Base-by-base conservation (phyloP, 1,140 invertebrate species). In the Caenorhabditis tropicalis region DNA sequence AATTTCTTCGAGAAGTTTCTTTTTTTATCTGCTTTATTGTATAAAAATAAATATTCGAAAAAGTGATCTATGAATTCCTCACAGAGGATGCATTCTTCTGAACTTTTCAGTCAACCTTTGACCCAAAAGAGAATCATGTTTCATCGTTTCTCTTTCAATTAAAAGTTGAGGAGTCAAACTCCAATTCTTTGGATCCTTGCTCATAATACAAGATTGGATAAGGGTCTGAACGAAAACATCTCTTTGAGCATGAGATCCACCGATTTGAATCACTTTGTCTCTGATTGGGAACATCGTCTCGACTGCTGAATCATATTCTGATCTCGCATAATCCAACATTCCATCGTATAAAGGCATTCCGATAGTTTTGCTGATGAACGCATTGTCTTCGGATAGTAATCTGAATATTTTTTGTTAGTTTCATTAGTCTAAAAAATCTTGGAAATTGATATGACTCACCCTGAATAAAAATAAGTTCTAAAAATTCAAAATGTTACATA, bases 171-270 rank as follows among this genome's bases (percentile, higher is more conserved):
- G 70, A 79, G 85, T 87, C 74, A 82, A 33, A 36, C 82, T 51
- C 60, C 87, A 86, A 29, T 88, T 86, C 16, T 79, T 82, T 4
- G 33, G 39, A 58, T 89, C 83, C 46, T 87, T 79, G 12, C 91
- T 92, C 65, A 90, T 88, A 46, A 92, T 80, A n/a, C 91, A 91
- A n/a, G 92, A 89, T 83, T 91, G 87, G 31, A 92, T 90, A 19
- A 92, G 84, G 16, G 93, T 84, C 85, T 91, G 89, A 81, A 92
- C 91, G 85, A 93, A 92, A 4, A 93, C 86, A 84, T 93, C 92
- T 51, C 92, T 53, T 91, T 92, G 93, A 49, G 93, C 93, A 89
- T 93, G 88, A 79, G 92, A 93, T 19, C 93, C 93, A 33, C 93
- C 93, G 85, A 93, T 93, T 36, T 88, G 87, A 60, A 91, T 82